Base-by-base conservation (phyloP, 2,113 vertebrate species). In the Guaruba guarouba region DNA sequence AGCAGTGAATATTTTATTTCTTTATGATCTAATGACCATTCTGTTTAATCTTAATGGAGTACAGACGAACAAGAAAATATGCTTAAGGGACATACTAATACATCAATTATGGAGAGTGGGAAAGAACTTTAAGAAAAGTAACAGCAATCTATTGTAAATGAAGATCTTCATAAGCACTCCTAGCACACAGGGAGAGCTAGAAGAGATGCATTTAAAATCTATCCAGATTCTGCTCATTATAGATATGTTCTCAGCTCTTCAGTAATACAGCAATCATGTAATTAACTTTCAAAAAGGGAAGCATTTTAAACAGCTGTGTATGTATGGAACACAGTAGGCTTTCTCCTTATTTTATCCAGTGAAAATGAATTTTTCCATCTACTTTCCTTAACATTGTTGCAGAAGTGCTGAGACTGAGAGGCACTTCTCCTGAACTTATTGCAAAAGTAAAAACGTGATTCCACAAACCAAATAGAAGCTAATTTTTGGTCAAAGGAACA, bases 1-100 rank as follows among this genome's bases (percentile, higher is more conserved):
- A 10, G 16, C 91, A 97, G 89, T 82, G 94, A 95, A 86, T 94
- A 90, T 97, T 96, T 95, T 95, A 93, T 86, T 96, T 96, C 92
- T 95, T 96, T 91, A 94, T 94, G 91, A 97, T 96, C 87, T 94
- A 96, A 97, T 96, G 95, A 94, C 95, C 87, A 37, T 88, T 94
- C 89, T 95, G 87, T 61, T 96, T 96, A 94, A 97, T 87, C 77
- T 93, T 95, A 96, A 96, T 93, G 91, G 74, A 81, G 89, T 83
- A 91, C 89, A 96, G 89, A 93, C 1, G 74, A 93, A 86, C 68
- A 91, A 90, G 81, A 93, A 95, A 96, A 97, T 93, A 94, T 43
- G 85, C 92, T 96, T 86, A 81, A 71, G 92, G 92, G 85, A 89
- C 89, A 82, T 81, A 93, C 92, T 96, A 90, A 93, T 92, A 89